phyloP scores from a whole-genome alignment of 2,797 vertebrate genomes.

The Rhinophrynus dorsalis region DNA sequence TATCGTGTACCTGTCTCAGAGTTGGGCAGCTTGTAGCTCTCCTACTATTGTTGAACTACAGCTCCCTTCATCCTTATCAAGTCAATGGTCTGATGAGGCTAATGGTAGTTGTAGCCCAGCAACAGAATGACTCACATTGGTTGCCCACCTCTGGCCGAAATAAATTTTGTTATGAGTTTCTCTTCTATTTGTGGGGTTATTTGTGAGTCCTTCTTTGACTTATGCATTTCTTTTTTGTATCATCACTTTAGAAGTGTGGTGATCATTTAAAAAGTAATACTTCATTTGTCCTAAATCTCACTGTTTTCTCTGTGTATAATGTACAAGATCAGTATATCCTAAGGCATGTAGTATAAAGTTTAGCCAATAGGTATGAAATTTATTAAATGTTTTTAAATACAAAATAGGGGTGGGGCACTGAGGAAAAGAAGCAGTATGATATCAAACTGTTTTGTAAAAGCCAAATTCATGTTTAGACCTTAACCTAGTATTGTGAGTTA shows the following conservation, averaged over 20 bases:
- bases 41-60: too few species aligned
- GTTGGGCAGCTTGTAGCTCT: too few species aligned
- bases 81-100: too few species aligned
- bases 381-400: slow-evolving; percentile 59
- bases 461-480: slow-evolving; percentile 68
- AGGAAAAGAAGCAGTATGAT: slow-evolving; percentile 65
- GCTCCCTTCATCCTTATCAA: too few species aligned
- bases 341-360: slow-evolving; percentile 83
- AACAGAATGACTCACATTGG: too few species aligned
- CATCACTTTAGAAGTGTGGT: slow-evolving; percentile 66
- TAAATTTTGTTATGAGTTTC: slow-evolving; percentile 62
- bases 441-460: slow-evolving; percentile 82
- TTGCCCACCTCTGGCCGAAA: too few species aligned
- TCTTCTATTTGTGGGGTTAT: slow-evolving; percentile 65
- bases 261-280: slow-evolving; percentile 66
- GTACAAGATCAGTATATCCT: slow-evolving; percentile 68
- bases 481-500: slow-evolving; percentile 69
- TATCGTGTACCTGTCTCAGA: slow-evolving; percentile 64
- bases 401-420: slow-evolving; percentile 43
- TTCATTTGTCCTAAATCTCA: slow-evolving; percentile 68
- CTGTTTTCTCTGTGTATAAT: slow-evolving; percentile 67
- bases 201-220: slow-evolving; percentile 67
- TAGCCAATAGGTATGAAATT: slow-evolving; percentile 62
- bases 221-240: slow-evolving; percentile 65
- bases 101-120: too few species aligned